Evolutionary conservation across 2,888 invertebrate species (phyloP), one percentile per base, ranked within the genome.

Genomic region (Chrysopilus asiliformis): DNA sequence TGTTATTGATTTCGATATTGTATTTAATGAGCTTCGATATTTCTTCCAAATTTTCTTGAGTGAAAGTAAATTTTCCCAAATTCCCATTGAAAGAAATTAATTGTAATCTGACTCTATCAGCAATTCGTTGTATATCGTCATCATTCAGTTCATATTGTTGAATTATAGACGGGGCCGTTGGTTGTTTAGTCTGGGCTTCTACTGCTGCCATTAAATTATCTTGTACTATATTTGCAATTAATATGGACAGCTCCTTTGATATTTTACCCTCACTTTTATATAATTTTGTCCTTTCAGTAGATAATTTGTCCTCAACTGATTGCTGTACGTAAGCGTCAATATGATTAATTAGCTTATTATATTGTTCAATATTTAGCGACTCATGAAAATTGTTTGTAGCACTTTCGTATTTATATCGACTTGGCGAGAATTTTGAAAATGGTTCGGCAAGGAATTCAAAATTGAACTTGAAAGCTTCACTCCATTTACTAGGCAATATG

Each of bases 271-370:
- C 25, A 3, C 46, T 33, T 2, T 38, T 14, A 17, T 45, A 34
- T 4, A 40, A 38, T 34, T 53, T 50, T 31, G 57, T 46, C 15
- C 51, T 47, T 17, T 42, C 26, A 9, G 16, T 7, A 17, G 9
- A n/a, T 40, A 58, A 22, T 45, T 58, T 58, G 15, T 54, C 40
- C 22, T 57, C 53, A 16, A 63, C 50, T 41, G 59, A 44, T 38
- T 59, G 53, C 36, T 58, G 53, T 41, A 63, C 54, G 40, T 63
- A 61, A 34, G 42, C 52, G 35, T 62, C 58, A 16, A 62, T 53
- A 42, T 61, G 57, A 38, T 57, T 55, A 17, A 62, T 43, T 38
- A 62, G 54, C 42, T 56, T 55, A 37, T 58, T 55, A 43, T 57
- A 62, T 35, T 62, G 60, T 35, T 57, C 57, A 2, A 52, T 35